A percentile compares a stretch with the other conserved stretches of the same genome.
These are phyloP conservation scores for Amorpha juglandis DNA, from an alignment of 2,888 invertebrate genomes.

Conservation along the genomic window DNA sequence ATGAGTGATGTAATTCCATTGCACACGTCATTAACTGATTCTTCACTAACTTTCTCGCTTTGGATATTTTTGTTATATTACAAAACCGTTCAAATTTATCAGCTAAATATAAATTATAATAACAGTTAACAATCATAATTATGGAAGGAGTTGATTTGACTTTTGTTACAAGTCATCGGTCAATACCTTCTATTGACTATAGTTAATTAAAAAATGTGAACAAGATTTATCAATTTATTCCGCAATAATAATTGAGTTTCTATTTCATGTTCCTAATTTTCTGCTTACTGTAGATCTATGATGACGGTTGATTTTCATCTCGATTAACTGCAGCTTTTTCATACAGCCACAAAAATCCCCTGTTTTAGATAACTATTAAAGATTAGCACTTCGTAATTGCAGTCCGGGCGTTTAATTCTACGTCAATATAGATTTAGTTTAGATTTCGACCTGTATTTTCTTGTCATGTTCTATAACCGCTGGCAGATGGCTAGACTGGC, in stretches of 20 bases:
- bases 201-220: not conserved
- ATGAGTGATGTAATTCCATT: constrained; percentile 25
- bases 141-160: not conserved
- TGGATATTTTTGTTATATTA: not conserved
- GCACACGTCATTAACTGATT: constrained; percentile 2
- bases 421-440: constrained; percentile 1
- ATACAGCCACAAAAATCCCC: not conserved
- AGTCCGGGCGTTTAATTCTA: not conserved
- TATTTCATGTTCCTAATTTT: constrained; percentile 3
- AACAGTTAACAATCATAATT: not conserved
- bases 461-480: not conserved
- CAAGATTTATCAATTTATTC: not conserved
- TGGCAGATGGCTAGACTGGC: constrained; percentile 13
- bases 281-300: not conserved
- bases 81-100: too few relatives aligned
- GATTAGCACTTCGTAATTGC: constrained; percentile 4
- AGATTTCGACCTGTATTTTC: not conserved
- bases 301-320: not conserved
- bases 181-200: not conserved
- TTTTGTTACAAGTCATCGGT: not conserved
- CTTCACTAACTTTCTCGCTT: not conserved
- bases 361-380: constrained; percentile 15
- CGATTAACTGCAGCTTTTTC: not conserved
- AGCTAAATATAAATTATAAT: not conserved
- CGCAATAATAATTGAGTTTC: not conserved